Evolutionary conservation across 2,888 invertebrate species (phyloP).

Genomic region (Melanophora roralis): DNA sequence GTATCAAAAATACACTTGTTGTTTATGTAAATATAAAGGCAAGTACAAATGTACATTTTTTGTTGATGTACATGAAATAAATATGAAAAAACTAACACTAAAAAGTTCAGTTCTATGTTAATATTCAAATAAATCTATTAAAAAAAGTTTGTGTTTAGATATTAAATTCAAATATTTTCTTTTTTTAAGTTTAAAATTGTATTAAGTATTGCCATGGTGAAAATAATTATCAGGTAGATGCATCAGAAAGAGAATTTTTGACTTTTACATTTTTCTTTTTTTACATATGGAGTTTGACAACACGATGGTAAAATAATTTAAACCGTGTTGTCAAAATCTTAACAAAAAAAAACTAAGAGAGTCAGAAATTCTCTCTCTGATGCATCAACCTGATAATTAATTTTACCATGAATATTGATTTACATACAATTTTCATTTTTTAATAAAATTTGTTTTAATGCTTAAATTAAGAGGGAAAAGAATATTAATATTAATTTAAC

Average conservation of each 20-base stretch:
- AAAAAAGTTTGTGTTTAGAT: slow-evolving; percentile 5
- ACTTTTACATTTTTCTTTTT: too few species aligned
- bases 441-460: slow-evolving; percentile 47
- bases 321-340: too few species aligned
- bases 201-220: slow-evolving; percentile 6
- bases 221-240: too few species aligned
- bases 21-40: slow-evolving; percentile 7
- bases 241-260: too few species aligned
- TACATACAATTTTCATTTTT: neutral
- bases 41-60: neutral
- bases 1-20: neutral
- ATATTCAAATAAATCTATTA: slow-evolving; percentile 11
- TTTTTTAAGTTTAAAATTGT: slow-evolving; percentile 7
- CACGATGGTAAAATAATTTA: too few species aligned
- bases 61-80: neutral
- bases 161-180: slow-evolving; percentile 21
- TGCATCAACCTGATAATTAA: too few species aligned
- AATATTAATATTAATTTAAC: slow-evolving; percentile 34
- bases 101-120: slow-evolving; percentile 27
- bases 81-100: slow-evolving; percentile 12
- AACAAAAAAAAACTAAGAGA: too few species aligned
- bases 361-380: too few species aligned
- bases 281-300: too few species aligned
- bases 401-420: too few species aligned
- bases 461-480: slow-evolving; percentile 33